These are phyloP conservation scores for Sepioteuthis lessoniana DNA, from an alignment of 2,888 invertebrate species.

Conservation along the genomic window DNA sequence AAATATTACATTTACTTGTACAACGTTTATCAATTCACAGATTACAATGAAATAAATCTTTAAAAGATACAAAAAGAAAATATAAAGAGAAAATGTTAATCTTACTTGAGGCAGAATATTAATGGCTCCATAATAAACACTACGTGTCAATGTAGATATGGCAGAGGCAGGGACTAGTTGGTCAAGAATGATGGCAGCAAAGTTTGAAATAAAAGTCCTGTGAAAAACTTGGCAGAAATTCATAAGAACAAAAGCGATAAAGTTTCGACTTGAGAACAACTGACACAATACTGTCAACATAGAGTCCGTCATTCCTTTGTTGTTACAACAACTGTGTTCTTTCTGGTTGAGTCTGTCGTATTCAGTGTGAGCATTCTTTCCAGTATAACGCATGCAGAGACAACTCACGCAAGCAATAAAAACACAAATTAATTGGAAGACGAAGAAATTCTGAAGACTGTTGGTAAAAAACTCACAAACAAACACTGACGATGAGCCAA, in stretches of 20 bases:
- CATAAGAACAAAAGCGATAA: conserved; percentile 68
- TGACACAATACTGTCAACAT: conserved; percentile 62
- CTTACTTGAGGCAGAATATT: conserved; percentile 61
- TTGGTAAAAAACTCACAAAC: conserved; percentile 67
- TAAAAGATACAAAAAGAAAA: no score
- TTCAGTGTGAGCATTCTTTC: conserved; percentile 65
- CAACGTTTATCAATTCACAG: no score
- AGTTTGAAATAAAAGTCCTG: conserved; percentile 62
- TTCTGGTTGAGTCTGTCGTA: conserved; percentile 59
- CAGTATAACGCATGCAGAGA: conserved; percentile 66
- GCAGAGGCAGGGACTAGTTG: conserved; percentile 61
- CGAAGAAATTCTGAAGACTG: conserved; percentile 68
- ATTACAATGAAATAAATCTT: no score
- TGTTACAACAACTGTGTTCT: conserved; percentile 48
- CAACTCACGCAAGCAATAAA: conserved; percentile 66
- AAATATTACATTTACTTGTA: no score
- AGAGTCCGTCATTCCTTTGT: conserved; percentile 51
- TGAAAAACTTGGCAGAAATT: conserved; percentile 70
- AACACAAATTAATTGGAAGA: conserved; percentile 70
- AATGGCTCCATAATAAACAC: conserved; percentile 65
- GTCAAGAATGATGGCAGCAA: conserved; percentile 68
- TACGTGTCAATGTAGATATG: conserved; percentile 60
- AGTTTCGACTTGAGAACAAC: conserved; percentile 64
- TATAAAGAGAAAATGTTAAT: neutral
- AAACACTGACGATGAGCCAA: conserved; percentile 65